Conservation (phyloP, 1,140 invertebrate genomes). For the Neodiprion lecontei region DNA sequence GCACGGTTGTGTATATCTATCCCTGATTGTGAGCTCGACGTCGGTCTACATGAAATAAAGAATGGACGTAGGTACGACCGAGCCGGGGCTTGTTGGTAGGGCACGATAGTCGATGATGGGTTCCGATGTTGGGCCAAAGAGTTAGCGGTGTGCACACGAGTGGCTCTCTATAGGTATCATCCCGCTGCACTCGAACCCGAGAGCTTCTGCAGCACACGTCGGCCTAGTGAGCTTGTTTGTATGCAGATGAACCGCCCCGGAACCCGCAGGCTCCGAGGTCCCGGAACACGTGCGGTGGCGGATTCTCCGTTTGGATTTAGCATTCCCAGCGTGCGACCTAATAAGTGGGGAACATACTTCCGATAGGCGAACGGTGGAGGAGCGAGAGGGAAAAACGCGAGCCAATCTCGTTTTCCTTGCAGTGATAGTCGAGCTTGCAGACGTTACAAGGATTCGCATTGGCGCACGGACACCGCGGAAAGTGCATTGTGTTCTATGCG, state of each 20-base stretch:
- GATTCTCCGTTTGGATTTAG: conserved; percentile 1
- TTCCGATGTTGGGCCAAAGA: conserved; percentile 1
- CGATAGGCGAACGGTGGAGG: not conserved
- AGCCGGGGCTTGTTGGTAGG: not conserved
- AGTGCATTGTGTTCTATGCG: too few relatives aligned
- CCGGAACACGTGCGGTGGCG: not conserved
- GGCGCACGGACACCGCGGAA: too few relatives aligned
- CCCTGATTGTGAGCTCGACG: not conserved
- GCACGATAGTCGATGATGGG: not conserved
- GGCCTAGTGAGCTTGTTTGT: conserved; percentile 6
- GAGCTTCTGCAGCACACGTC: not conserved
- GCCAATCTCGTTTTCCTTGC: not conserved
- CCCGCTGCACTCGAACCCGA: not conserved
- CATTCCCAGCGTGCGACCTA: conserved; percentile 6
- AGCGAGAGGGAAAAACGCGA: not conserved
- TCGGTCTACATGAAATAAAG: not conserved
- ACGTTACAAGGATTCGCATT: too few relatives aligned
- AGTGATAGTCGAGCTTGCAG: not conserved
- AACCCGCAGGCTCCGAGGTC: not conserved
- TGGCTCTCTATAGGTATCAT: not conserved
- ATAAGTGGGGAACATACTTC: conserved; percentile 5
- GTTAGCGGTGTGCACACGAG: conserved; percentile 2
- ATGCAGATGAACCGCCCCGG: not conserved
- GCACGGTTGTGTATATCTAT: too few relatives aligned
- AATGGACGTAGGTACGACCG: not conserved